These are phyloP conservation scores for Dasypolia templi DNA, from an alignment of 2,888 invertebrate species.

Conservation along the genomic window DNA sequence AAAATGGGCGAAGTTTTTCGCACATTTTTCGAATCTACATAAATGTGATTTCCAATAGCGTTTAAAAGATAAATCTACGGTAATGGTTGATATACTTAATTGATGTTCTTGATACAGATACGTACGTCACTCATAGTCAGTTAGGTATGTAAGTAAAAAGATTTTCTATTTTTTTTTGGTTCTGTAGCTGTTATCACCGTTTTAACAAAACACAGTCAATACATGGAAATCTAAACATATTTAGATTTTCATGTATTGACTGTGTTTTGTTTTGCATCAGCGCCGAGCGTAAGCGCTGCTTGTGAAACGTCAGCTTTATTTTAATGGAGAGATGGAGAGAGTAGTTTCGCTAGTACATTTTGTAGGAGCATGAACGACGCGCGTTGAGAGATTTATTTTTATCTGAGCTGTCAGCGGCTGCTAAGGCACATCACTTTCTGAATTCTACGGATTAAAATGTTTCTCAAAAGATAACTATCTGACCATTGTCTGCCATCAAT, in stretches of 20 bases:
- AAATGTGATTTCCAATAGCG: background rate
- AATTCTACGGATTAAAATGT: conserved; percentile 2
- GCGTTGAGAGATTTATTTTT: conserved; percentile 37
- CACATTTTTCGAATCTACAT: no score
- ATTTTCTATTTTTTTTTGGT: background rate
- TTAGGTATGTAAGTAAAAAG: background rate
- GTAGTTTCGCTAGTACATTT: conserved; percentile 19
- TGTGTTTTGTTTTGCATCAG: background rate
- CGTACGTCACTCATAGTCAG: no score
- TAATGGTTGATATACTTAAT: background rate
- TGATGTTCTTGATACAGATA: background rate
- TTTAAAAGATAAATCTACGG: background rate
- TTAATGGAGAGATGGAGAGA: conserved; percentile 8
- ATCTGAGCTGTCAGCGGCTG: conserved; percentile 38
- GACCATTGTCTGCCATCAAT: conserved; percentile 24
- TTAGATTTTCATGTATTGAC: background rate
- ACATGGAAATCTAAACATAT: no score
- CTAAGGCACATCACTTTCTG: conserved; percentile 17
- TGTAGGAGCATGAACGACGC: conserved; percentile 19
- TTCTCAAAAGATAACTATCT: conserved; percentile 24
- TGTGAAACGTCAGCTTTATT: background rate
- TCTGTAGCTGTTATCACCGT: no score
- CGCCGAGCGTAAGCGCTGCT: background rate
- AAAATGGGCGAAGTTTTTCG: background rate
- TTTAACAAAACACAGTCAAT: no score